Percentiles rank a stretch among this genome's conserved stretches.
Evolutionary conservation across 2,888 invertebrate species (phyloP).

Genomic region (Incurvaria masculella): DNA sequence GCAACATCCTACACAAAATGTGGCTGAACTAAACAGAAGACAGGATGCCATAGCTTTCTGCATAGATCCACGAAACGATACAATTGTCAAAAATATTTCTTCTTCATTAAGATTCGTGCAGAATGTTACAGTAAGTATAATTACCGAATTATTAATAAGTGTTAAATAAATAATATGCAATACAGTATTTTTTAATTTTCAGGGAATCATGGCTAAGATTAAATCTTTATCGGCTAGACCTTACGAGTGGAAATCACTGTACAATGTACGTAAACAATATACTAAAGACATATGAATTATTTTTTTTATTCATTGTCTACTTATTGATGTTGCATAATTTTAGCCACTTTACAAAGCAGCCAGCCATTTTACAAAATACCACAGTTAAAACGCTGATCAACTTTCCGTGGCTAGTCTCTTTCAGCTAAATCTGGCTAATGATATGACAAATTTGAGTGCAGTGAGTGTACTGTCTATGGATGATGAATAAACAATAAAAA

Average conservation of each 20-base stretch:
- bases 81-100: constrained; percentile 59
- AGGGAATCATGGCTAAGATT: constrained; percentile 64
- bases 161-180: constrained; percentile 5
- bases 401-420: too few species aligned
- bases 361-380: too few species aligned
- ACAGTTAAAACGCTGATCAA: too few species aligned
- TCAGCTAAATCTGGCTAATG: too few species aligned
- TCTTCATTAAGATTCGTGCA: constrained; percentile 60
- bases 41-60: constrained; percentile 71
- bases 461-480: too few species aligned
- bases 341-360: too few species aligned
- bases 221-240: constrained; percentile 60
- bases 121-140: constrained; percentile 56
- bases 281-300: too few species aligned
- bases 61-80: constrained; percentile 57
- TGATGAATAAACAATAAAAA: too few species aligned
- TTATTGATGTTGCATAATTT: too few species aligned
- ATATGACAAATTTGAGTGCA: too few species aligned
- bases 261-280: constrained; percentile 66
- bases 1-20: constrained; percentile 66
- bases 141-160: constrained; percentile 3
- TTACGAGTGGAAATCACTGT: constrained; percentile 67
- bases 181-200: constrained; percentile 17
- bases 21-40: constrained; percentile 56
- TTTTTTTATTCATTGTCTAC: too few species aligned